Evolutionary conservation across 2,797 vertebrate species (phyloP), one percentile per base, ranked within the genome.

Genomic region (Poecilia picta): DNA sequence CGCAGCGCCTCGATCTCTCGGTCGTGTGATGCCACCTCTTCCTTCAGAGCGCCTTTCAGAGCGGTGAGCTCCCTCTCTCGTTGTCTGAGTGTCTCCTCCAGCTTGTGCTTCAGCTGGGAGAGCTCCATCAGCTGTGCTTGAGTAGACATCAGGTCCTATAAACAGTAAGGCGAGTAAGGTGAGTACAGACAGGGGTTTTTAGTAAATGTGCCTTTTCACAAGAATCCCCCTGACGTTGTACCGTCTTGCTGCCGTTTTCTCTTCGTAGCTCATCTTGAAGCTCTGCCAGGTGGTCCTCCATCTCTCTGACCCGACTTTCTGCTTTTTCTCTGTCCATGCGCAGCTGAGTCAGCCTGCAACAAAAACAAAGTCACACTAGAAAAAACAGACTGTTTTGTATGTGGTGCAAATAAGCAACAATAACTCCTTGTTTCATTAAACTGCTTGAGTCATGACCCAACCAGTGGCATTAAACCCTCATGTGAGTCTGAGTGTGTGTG

Each of bases 31-130:
- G 97, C 95, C 92, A 99, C 98, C 94, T 99, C 98, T 3, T 98
- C 97, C 93, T 99, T 98, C 85, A 99, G 95, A 8, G 96, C 98
- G 8, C 98, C 98, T 82, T 98, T 98, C 81, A 99, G 92, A 10
- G 97, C 98, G 0, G 97, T 98, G 72, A 99, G 94, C 90, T 98
- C 98, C 77, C 98, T 91, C 89, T 98, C 98, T 68, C 96, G 90
- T 86, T 97, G 97, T 53, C 96, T 93, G 55, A 98, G 91, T 2
- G 91, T 92, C 57, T 99, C 98, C 77, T 98, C 98, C 84, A 96
- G 91, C 80, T 93, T 95, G 90, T 97, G 96, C n/a, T 92, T 95
- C 76, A 92, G 92, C 39, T 91, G 91, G 82, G 93, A 85, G 0
- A 95, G 89, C 53, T 97, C 96, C 73, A 96, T 95, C 89, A 98